Conservation (phyloP, 1,140 invertebrate genomes). For the Saxidomus purpurata region DNA sequence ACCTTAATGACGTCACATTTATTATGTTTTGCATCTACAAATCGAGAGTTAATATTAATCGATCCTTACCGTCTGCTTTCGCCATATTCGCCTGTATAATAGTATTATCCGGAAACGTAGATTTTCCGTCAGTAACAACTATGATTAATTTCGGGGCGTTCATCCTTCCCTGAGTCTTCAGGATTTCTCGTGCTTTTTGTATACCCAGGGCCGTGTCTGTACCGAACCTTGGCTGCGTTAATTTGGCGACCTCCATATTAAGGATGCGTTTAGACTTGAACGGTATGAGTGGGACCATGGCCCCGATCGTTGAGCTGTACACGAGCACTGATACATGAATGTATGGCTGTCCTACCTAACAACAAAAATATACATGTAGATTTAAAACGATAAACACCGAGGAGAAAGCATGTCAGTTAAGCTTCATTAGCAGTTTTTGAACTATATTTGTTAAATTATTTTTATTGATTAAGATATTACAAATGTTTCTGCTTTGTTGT, state of each 20-base stretch:
- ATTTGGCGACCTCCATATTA: neutral
- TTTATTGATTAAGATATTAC: too few relatives aligned
- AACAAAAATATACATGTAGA: neutral
- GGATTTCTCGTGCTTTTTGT: constrained; percentile 63
- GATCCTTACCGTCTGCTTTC: constrained; percentile 66
- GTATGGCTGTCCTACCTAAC: constrained; percentile 44
- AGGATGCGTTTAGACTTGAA: constrained; percentile 53
- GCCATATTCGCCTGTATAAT: constrained; percentile 68
- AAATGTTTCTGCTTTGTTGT: too few relatives aligned
- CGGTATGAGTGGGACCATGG: constrained; percentile 68
- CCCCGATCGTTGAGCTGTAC: constrained; percentile 75
- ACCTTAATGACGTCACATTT: too few relatives aligned
- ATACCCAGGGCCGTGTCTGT: constrained; percentile 77
- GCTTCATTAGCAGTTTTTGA: too few relatives aligned
- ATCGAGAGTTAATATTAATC: too few relatives aligned
- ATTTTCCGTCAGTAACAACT: constrained; percentile 78
- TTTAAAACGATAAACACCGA: too few relatives aligned
- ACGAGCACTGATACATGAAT: constrained; percentile 74
- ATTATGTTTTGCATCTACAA: too few relatives aligned
- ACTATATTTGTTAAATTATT: too few relatives aligned
- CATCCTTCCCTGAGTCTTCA: constrained; percentile 59
- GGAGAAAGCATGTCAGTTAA: too few relatives aligned
- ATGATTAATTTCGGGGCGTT: constrained; percentile 66
- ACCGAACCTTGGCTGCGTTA: constrained; percentile 57
- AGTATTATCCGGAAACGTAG: constrained; percentile 68